Evolutionary conservation across 1,140 invertebrate genomes (phyloP).

Genomic region (Manduca sexta): DNA sequence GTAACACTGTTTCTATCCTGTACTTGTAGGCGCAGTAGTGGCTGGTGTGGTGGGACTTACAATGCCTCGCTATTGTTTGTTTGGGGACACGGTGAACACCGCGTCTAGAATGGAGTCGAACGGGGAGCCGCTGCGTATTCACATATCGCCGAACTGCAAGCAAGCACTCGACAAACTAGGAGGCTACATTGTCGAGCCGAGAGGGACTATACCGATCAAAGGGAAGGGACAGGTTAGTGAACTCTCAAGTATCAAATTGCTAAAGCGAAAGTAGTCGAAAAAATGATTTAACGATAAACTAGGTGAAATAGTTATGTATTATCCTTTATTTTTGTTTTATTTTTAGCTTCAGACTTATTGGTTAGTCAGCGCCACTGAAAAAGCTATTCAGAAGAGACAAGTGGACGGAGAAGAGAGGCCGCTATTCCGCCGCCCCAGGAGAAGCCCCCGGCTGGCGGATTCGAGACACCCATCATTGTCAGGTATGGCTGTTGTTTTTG

Average conservation of each 20-base stretch:
- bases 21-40: slow-evolving; percentile 84
- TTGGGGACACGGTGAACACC: slow-evolving; percentile 96
- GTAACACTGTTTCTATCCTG: neutral
- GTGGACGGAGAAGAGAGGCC: slow-evolving; percentile 87
- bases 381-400: slow-evolving; percentile 87
- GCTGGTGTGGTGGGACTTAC: slow-evolving; percentile 97
- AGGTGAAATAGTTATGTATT: no score
- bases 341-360: slow-evolving; percentile 86
- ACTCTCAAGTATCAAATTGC: no score
- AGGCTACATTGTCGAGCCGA: slow-evolving; percentile 87
- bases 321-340: no score
- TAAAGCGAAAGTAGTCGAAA: no score
- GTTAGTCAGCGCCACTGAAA: slow-evolving; percentile 88
- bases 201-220: slow-evolving; percentile 92
- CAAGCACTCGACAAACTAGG: slow-evolving; percentile 82
- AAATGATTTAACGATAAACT: no score
- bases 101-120: slow-evolving; percentile 96
- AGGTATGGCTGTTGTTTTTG: slow-evolving; percentile 39
- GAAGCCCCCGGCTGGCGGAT: slow-evolving; percentile 84
- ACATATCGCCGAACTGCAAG: slow-evolving; percentile 86
- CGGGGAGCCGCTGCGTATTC: slow-evolving; percentile 89
- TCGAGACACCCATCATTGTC: slow-evolving; percentile 79
- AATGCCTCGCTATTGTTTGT: slow-evolving; percentile 96
- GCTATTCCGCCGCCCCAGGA: slow-evolving; percentile 83
- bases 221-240: slow-evolving; percentile 87